phyloP scores from a whole-genome alignment of 35 echinoderm and acorn worm genomes.

The Apostichopus parvimensis region DNA sequence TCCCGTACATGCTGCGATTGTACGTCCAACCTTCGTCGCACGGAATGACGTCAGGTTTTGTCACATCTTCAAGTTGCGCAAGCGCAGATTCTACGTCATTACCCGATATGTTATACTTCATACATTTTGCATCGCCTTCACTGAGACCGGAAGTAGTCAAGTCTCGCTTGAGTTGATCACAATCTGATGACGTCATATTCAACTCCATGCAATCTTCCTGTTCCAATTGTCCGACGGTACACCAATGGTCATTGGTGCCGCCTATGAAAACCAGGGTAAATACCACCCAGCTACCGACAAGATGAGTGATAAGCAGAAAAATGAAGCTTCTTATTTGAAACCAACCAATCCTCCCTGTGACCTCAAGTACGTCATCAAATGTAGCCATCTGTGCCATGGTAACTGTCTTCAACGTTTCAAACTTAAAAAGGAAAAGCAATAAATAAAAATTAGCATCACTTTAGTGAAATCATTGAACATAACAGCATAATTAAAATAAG shows the following conservation, averaged over 20 bases:
- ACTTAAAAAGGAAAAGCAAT: too few relatives aligned
- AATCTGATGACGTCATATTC: background rate
- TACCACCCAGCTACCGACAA: background rate
- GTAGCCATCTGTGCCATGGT: background rate
- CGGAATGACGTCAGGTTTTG: background rate
- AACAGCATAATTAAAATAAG: too few relatives aligned
- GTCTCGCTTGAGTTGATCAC: background rate
- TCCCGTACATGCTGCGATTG: background rate
- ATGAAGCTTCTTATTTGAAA: background rate
- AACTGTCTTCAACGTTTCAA: background rate
- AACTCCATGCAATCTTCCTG: background rate
- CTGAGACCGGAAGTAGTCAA: background rate
- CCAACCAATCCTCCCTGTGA: background rate
- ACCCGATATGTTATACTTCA: conserved; percentile 3
- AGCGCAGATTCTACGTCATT: background rate
- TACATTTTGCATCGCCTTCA: background rate
- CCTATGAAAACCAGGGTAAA: background rate
- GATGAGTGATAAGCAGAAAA: background rate
- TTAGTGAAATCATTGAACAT: too few relatives aligned
- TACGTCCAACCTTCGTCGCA: background rate
- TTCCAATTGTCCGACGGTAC: background rate
- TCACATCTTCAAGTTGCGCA: background rate
- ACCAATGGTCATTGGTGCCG: background rate
- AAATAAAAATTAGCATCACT: too few relatives aligned
- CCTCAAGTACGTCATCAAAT: conserved; percentile 7